Percentiles rank a stretch among this genome's conserved stretches.
Conservation (phyloP, 2,113 vertebrate genomes). For the Suricata suricatta region DNA sequence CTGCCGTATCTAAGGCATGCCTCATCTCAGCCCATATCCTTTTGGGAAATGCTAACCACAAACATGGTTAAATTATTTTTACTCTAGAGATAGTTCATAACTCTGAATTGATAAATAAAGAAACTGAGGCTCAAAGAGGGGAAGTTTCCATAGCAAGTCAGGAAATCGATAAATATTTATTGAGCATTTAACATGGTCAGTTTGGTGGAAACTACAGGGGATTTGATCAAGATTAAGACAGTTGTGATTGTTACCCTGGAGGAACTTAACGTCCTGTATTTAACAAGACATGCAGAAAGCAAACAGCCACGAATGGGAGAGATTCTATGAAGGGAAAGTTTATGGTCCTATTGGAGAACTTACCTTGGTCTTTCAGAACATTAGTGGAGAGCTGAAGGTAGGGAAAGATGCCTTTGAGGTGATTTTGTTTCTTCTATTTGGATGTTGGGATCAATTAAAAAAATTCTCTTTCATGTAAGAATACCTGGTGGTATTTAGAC, state of each 20-base stretch:
- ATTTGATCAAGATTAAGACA: slow-evolving; percentile 4
- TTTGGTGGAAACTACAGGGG: background rate
- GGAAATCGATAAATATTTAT: slow-evolving; percentile 9
- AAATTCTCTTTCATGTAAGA: background rate
- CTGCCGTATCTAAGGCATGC: background rate
- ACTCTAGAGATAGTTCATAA: background rate
- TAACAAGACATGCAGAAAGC: slow-evolving; percentile 9
- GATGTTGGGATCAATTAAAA: slow-evolving; percentile 4
- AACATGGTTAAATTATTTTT: background rate
- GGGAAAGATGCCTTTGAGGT: background rate
- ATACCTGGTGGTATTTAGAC: background rate
- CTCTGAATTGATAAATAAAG: background rate
- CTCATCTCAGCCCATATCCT: background rate
- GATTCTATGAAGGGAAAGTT: background rate
- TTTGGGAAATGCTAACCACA: background rate
- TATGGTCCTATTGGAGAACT: background rate
- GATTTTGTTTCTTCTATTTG: background rate
- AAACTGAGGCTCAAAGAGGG: slow-evolving; percentile 11
- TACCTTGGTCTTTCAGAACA: background rate
- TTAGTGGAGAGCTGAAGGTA: background rate
- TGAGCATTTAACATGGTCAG: background rate
- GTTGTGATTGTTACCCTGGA: background rate
- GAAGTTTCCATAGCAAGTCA: background rate
- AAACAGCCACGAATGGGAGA: background rate
- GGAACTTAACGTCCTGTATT: background rate